Evolutionary conservation across 2,113 vertebrate species (phyloP).

Genomic region (Megaceryle maxima): DNA sequence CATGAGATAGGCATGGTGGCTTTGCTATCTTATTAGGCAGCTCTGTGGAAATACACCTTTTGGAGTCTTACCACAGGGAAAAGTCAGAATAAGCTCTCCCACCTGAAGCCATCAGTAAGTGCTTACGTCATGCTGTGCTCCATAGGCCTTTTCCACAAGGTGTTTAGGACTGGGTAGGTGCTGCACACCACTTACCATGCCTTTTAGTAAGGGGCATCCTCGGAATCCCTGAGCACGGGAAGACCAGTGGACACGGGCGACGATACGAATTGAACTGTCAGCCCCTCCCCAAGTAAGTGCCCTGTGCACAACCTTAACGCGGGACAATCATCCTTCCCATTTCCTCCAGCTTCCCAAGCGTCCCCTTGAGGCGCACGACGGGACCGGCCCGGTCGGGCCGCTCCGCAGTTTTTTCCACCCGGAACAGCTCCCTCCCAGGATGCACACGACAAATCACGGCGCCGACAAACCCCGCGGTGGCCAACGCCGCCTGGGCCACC

Average conservation of each 20-base stretch:
- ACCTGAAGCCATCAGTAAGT: neutral
- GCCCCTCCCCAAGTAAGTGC: neutral
- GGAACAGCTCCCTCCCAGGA: neutral
- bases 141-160: rapidly evolving
- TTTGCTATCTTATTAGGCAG: neutral
- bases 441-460: neutral
- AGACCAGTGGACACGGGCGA: rapidly evolving
- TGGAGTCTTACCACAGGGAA: neutral
- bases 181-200: neutral
- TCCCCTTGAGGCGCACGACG: neutral
- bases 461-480: neutral
- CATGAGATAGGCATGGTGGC: neutral
- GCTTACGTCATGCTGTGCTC: neutral
- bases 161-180: too few relatives aligned
- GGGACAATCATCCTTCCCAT: rapidly evolving
- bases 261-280: rapidly evolving
- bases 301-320: too few relatives aligned
- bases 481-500: neutral
- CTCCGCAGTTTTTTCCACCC: rapidly evolving
- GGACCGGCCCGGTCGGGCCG: neutral
- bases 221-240: rapidly evolving
- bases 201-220: rapidly evolving
- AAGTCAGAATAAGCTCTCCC: neutral
- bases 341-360: neutral
- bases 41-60: neutral